Evolutionary conservation across 2,888 invertebrate genomes (phyloP).

Genomic region (Hydroisotoma schaefferi): DNA sequence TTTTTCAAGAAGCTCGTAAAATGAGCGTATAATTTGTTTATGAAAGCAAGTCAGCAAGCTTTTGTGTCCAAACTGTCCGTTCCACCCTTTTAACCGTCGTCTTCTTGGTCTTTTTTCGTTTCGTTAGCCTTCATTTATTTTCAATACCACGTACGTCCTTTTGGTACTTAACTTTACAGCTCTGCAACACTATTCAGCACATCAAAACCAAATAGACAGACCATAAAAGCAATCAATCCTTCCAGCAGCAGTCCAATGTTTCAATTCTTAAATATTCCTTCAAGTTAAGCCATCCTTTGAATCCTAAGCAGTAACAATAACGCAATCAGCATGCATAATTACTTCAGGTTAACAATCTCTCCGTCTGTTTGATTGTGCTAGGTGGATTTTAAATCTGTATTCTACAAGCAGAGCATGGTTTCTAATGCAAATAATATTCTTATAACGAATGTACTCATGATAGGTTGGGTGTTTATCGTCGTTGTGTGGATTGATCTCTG

Average conservation of each 20-base stretch:
- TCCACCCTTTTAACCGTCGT: neutral
- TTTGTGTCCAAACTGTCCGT: neutral
- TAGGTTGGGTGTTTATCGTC: too few relatives aligned
- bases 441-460: too few relatives aligned
- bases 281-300: neutral
- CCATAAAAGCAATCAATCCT: neutral
- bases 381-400: too few relatives aligned
- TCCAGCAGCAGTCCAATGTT: too few relatives aligned
- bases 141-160: too few relatives aligned
- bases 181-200: neutral
- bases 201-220: neutral
- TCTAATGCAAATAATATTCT: too few relatives aligned
- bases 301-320: slow-evolving; percentile 5
- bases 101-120: neutral
- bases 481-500: too few relatives aligned
- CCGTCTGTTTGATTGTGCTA: too few relatives aligned
- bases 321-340: slow-evolving; percentile 5
- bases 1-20: neutral
- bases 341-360: slow-evolving; percentile 9
- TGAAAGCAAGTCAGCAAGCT: slow-evolving; percentile 1
- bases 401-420: too few relatives aligned
- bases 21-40: slow-evolving; percentile 4
- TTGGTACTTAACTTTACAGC: too few relatives aligned
- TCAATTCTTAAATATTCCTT: too few relatives aligned
- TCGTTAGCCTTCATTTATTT: neutral